Base-by-base conservation (phyloP, 2,113 vertebrate genomes). In the Nanger granti region DNA sequence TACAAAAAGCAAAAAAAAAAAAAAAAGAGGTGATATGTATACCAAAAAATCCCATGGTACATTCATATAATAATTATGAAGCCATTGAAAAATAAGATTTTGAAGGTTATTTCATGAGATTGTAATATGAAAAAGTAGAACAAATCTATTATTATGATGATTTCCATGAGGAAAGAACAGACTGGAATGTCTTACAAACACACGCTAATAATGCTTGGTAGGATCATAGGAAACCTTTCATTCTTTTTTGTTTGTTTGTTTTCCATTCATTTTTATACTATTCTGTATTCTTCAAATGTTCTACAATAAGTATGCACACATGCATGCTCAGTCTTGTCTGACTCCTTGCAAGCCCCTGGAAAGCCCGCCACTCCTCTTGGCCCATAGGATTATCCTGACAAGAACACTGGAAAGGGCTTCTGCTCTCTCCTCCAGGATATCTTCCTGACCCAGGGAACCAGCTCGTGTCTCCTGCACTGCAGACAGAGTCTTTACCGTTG, bases 281-380 rank as follows among this genome's bases (percentile, higher is more conserved):
- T 52, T 52, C 55, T 52, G 24, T 89, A 57, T 54, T 83, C 57
- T 87, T 66, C 47, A 83, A 83, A 82, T 62, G 14, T 95, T 85
- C 64, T 44, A 62, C 14, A n/a, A 15, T 60, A 44, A 86, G 41
- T 14, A 28, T 28, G 73, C 24, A 4, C 0, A 12, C 73, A 14
- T 4, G 13, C 73, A 8, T 7, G 24, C 24, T 79, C 6, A 4
- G 41, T 4, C 24, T 13, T 8, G 3, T 14, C 37, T 1, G 2
- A 26, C 73, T 28, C 73, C 41, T 44, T 44, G 41, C 37, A 41
- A 73, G 4, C 73, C 37, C 37, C 73, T 44, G 24, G 3, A 44
- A 14, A 44, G 73, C 37, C 41, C 7, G 2, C 24, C 41, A 15
- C 12, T 28, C 7, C 41, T 28, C 73, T 79, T 6, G 20, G n/a